Base-by-base conservation (phyloP, 2,113 vertebrate genomes). In the Calidris pygmaea region DNA sequence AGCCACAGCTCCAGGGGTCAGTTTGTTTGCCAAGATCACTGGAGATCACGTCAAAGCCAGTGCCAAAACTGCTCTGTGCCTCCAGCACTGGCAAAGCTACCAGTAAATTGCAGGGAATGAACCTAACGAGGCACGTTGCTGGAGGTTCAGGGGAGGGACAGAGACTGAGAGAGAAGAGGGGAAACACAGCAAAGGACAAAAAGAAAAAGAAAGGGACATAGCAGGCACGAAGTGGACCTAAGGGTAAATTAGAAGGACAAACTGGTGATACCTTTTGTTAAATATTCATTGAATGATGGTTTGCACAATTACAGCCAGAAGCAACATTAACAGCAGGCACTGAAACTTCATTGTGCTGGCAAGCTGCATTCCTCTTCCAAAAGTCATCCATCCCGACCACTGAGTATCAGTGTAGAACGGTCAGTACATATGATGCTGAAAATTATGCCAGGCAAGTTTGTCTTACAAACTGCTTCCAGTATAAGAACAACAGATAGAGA, bases 21-120 rank as follows among this genome's bases (percentile, higher is more conserved):
- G 48, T 72, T 90, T 66, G 89, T 79, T 60, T 35, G 29, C 63
- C 77, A 94, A 73, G 84, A 82, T 87, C 91, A 58, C 50, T 79
- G 48, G 41, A 79, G 29, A 65, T 53, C 62, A 72, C 0, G 3
- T 63, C 50, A 75, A 76, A 92, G 37, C 41, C 70, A 62, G 62
- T 52, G 81, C 77, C 86, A 91, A 87, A 95, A 82, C 50, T 70
- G 68, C 55, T 89, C 32, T 56, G 67, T 58, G 89, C 81, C 87
- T 96, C 78, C 77, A 92, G 93, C 71, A 55, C 63, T 94, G 91
- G 84, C 70, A 76, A 76, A 34, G 8, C 58, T 37, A 86, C 27
- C 56, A 67, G 72, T 19, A 43, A 74, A 83, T 65, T 84, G 60
- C 70, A 85, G 45, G 48, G 70, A 87, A 50, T 7, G 30, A 87